phyloP scores from a whole-genome alignment of 2,888 invertebrate species.

The Chydorus sphaericus region DNA sequence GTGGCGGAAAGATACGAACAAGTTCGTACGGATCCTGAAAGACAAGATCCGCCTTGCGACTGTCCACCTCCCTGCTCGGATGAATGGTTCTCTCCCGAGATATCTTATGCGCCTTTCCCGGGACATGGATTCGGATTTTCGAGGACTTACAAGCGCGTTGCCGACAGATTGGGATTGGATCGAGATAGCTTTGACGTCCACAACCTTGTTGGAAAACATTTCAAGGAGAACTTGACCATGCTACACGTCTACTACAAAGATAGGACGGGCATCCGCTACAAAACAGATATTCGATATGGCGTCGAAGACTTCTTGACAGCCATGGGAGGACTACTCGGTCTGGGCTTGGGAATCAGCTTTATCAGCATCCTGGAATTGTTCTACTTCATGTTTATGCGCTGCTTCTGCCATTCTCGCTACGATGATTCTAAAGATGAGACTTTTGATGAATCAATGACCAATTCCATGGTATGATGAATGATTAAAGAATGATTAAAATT shows the following conservation, averaged over 20 bases:
- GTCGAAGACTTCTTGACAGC: conserved; percentile 13
- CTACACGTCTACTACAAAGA: conserved; percentile 11
- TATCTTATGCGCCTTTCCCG: conserved; percentile 43
- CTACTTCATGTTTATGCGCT: conserved; percentile 10
- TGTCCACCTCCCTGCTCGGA: conserved; percentile 67
- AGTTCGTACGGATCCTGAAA: too few relatives aligned
- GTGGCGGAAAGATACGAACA: too few relatives aligned
- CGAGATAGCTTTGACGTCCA: not conserved
- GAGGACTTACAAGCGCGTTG: not conserved
- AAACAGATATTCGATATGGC: conserved; percentile 12
- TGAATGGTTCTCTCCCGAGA: conserved; percentile 45
- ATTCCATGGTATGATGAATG: too few relatives aligned
- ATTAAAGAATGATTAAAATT: too few relatives aligned
- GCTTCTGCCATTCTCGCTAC: too few relatives aligned
- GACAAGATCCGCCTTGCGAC: conserved; percentile 32
- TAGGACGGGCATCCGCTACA: conserved; percentile 5
- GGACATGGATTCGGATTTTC: conserved; percentile 11
- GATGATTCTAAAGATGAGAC: too few relatives aligned
- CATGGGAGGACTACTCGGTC: conserved; percentile 13
- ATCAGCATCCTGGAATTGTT: conserved; percentile 13
- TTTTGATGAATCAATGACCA: too few relatives aligned
- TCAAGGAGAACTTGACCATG: conserved; percentile 10
- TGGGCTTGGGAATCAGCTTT: conserved; percentile 12
- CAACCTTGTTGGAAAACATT: not conserved
- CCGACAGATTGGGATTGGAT: too few relatives aligned